Percentiles rank a stretch among this genome's conserved stretches.
Conservation (phyloP, 1,140 invertebrate genomes). For the Drosophila nebulosa region DNA sequence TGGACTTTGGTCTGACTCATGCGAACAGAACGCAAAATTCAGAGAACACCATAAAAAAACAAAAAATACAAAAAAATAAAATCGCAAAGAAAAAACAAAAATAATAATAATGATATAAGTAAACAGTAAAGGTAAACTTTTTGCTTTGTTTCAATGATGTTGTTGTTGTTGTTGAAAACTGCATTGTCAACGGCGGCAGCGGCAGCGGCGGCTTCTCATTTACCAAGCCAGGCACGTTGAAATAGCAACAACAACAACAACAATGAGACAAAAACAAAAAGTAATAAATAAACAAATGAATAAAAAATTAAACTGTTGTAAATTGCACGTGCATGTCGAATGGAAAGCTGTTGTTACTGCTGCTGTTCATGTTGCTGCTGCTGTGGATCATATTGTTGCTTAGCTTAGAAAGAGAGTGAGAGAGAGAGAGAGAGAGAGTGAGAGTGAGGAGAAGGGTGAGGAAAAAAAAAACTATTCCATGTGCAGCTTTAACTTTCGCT, state of each 20-base stretch:
- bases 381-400: constrained; percentile 7
- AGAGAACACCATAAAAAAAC: background rate
- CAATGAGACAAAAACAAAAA: constrained; percentile 37
- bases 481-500: constrained; percentile 52
- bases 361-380: constrained; percentile 19
- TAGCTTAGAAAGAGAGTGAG: background rate
- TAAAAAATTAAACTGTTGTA: constrained; percentile 55
- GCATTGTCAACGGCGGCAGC: constrained; percentile 40
- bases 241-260: constrained; percentile 11
- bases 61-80: constrained; percentile 6
- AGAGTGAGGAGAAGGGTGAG: background rate
- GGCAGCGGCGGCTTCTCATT: constrained; percentile 37
- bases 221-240: constrained; percentile 51
- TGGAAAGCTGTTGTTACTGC: constrained; percentile 29
- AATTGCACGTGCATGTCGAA: constrained; percentile 51
- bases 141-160: constrained; percentile 1
- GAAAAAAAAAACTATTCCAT: constrained; percentile 39
- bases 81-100: constrained; percentile 6
- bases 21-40: constrained; percentile 7
- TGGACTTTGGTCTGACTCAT: constrained; percentile 43
- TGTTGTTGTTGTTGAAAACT: constrained; percentile 26
- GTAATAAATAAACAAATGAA: constrained; percentile 47
- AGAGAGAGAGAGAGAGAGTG: constrained; percentile 4
- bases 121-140: constrained; percentile 49
- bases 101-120: constrained; percentile 52